Evolutionary conservation across 2,113 vertebrate species (phyloP), one percentile per base, ranked within the genome.

Genomic region (Colaptes auratus): DNA sequence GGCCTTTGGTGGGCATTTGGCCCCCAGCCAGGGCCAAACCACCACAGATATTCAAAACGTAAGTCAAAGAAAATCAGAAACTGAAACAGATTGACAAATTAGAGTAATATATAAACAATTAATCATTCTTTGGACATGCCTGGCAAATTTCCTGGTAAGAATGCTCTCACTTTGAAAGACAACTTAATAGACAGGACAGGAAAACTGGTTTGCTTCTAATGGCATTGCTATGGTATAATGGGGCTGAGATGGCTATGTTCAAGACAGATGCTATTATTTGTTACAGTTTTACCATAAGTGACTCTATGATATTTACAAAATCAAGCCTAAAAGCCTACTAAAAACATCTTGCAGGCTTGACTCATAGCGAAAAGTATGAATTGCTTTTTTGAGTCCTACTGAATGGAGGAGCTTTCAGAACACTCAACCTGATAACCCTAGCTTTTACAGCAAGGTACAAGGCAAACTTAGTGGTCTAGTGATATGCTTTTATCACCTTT

Each of bases 251-350:
- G 70, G 58, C 76, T 93, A 72, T 39, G 93, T 86, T 93, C 53
- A 88, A 90, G 69, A 92, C n/a, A 91, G 58, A 94, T 42, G 83
- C 16, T 83, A 80, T 96, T 88, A 76, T 93, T 77, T 96, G 66
- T 90, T 92, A 72, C 64, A 91, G 85, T 89, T 86, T 84, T 86
- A 93, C 55, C 88, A 65, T 52, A 95, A 95, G 63, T 61, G 80
- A 94, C 61, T 87, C 73, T 89, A 55, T 71, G 70, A 92, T 89
- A 90, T 90, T 97, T 96, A 78, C 81, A 96, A 91, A 96, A 81
- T 77, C 93, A 97, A 90, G 67, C 53, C 85, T 79, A 92, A 92
- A 96, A 94, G 88, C 53, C 92, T 89, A 83, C 95, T 94, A 96
- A 85, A 90, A 95, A 53, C 63, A 70, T 93, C 75, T 55, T 60